Conservation (phyloP, 2,888 invertebrate genomes). For the Mesochorus sp. region DNA sequence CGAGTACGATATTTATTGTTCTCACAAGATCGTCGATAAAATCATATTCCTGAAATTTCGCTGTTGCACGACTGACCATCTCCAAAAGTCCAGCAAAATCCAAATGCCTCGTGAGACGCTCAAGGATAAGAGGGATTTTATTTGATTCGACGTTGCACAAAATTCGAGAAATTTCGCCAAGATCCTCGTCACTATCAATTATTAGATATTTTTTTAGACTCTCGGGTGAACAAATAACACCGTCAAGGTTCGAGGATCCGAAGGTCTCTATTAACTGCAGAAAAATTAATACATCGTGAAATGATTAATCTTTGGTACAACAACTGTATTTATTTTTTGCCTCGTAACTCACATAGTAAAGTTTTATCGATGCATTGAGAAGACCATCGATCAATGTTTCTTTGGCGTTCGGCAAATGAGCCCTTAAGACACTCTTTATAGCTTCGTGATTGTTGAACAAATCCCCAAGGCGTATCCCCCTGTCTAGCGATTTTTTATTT, state of each 20-base stretch:
- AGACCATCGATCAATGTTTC: slow-evolving; percentile 81
- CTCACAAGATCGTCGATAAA: slow-evolving; percentile 82
- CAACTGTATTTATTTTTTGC: not conserved
- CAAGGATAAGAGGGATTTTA: slow-evolving; percentile 82
- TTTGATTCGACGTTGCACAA: slow-evolving; percentile 82
- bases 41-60: slow-evolving; percentile 83
- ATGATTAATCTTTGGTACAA: not conserved
- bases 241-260: slow-evolving; percentile 75
- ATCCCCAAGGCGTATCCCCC: slow-evolving; percentile 83
- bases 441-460: slow-evolving; percentile 83
- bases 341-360: slow-evolving; percentile 84
- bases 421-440: slow-evolving; percentile 81
- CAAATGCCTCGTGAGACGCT: slow-evolving; percentile 82
- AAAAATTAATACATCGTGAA: slow-evolving; percentile 70
- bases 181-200: slow-evolving; percentile 71
- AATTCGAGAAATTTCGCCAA: slow-evolving; percentile 77
- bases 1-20: slow-evolving; percentile 82
- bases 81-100: slow-evolving; percentile 83
- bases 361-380: slow-evolving; percentile 82
- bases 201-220: slow-evolving; percentile 74
- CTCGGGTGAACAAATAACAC: slow-evolving; percentile 74
- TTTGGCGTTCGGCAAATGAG: slow-evolving; percentile 78
- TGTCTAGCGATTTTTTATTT: slow-evolving; percentile 77
- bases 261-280: slow-evolving; percentile 74
- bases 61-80: slow-evolving; percentile 82